Base-by-base conservation (phyloP, 2,113 vertebrate species). In the Plecotus auritus region DNA sequence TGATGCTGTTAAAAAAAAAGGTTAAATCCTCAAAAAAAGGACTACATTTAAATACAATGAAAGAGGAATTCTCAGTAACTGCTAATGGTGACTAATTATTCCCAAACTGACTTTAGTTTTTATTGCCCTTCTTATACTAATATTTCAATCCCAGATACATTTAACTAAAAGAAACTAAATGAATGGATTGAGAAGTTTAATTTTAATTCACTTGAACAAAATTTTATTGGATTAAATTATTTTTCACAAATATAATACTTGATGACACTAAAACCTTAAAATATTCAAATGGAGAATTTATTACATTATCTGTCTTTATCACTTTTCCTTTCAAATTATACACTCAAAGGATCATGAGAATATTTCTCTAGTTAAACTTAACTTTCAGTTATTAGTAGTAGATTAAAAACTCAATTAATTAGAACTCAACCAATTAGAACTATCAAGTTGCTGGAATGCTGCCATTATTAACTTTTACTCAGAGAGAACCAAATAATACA, bases 91-190 rank as follows among this genome's bases (percentile, higher is more conserved):
- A 13, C 37, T 87, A 91, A 95, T 95, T 82, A 85, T 9, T 78
- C 26, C 67, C 42, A 92, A 89, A 78, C 47, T 86, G 85, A 90
- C 42, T 81, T 91, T 95, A 84, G 73, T 66, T 76, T 85, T 78
- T 51, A 20, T 83, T 93, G 73, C 92, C 95, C 81, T 95, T 92
- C 87, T 91, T 93, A 73, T 42, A 84, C 26, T 80, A 42, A 8
- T 85, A 92, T 93, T 94, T 96, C 40, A 96, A 76, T 45, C 87
- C 77, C 61, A 85, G 94, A 90, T 61, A 76, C n/a, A 81, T 72
- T 81, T 77, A 95, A 78, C 35, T 35, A 93, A 91, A 35, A n/a
- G 22, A 80, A 95, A 54, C 37, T 93, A 96, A 94, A 87, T 94
- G 73, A 95, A 92, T 87, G 16, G 89, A 91, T 47, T 40, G 35